Percentiles rank a stretch among this genome's conserved stretches.
These are phyloP conservation scores for Cremastinae sp. DNA, from an alignment of 2,888 invertebrate genomes.

Conservation along the genomic window DNA sequence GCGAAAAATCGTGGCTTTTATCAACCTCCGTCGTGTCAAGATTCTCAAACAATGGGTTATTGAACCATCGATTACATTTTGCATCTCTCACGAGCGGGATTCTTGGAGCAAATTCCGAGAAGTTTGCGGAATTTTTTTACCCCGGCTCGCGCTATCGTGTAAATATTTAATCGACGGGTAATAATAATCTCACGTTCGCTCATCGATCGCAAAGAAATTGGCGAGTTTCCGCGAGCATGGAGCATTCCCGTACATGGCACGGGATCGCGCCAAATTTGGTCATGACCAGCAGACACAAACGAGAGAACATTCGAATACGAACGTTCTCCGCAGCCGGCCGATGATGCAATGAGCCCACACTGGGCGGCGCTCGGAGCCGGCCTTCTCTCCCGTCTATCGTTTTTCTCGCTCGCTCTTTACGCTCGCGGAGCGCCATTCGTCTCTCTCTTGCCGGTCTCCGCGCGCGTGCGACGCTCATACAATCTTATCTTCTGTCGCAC, in stretches of 20 bases:
- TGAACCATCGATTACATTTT: too few relatives aligned
- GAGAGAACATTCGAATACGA: constrained; percentile 68
- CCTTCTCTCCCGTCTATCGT: constrained; percentile 2
- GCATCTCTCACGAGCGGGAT: too few relatives aligned
- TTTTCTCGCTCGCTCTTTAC: neutral
- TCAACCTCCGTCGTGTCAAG: too few relatives aligned
- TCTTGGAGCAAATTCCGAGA: neutral
- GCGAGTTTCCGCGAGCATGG: constrained; percentile 34
- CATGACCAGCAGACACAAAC: constrained; percentile 64
- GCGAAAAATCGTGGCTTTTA: neutral
- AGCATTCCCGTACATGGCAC: constrained; percentile 23
- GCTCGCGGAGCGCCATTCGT: neutral
- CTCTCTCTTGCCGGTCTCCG: constrained; percentile 12
- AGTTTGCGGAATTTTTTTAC: neutral
- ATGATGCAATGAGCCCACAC: constrained; percentile 59
- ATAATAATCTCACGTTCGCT: constrained; percentile 1
- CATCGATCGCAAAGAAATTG: constrained; percentile 39
- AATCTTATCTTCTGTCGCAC: constrained; percentile 57
- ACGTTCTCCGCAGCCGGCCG: constrained; percentile 69
- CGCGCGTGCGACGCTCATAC: constrained; percentile 39
- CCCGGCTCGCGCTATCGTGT: too few relatives aligned
- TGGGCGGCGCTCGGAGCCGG: constrained; percentile 33
- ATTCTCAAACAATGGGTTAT: too few relatives aligned
- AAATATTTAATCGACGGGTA: neutral
- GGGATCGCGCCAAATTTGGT: constrained; percentile 75